Conservation (phyloP, 1,140 invertebrate species). For the Cepaea nemoralis region DNA sequence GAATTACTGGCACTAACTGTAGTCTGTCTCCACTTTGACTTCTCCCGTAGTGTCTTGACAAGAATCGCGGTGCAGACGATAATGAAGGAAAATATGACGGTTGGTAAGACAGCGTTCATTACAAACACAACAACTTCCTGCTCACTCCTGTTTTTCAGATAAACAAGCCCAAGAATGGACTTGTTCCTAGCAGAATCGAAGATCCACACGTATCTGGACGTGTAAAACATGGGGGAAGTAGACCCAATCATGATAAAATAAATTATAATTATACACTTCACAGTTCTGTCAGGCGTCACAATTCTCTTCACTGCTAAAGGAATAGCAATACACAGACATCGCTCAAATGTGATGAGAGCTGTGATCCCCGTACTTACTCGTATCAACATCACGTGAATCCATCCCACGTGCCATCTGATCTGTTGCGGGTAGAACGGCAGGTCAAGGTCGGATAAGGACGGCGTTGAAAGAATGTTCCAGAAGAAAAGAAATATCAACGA, state of each 20-base stretch:
- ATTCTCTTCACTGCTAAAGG: background rate
- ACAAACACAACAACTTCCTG: background rate
- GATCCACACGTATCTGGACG: background rate
- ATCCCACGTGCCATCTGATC: background rate
- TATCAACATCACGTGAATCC: background rate
- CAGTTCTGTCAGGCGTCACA: background rate
- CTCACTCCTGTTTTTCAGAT: background rate
- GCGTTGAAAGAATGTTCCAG: background rate
- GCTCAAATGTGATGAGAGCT: slow-evolving; percentile 12
- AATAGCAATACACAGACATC: slow-evolving; percentile 10
- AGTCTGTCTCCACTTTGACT: background rate
- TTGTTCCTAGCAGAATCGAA: background rate
- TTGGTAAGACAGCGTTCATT: background rate
- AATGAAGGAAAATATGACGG: background rate
- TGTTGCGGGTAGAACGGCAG: background rate
- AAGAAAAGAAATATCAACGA: background rate
- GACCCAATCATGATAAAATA: background rate
- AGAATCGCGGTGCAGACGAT: slow-evolving; percentile 6
- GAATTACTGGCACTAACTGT: too few species aligned
- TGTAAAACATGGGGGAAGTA: background rate
- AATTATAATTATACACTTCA: background rate
- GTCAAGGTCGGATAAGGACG: background rate
- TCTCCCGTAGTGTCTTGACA: background rate
- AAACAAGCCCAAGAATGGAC: background rate
- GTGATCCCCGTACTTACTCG: slow-evolving; percentile 4